Conservation (phyloP, 2,113 vertebrate species). For the Raja brachyura region DNA sequence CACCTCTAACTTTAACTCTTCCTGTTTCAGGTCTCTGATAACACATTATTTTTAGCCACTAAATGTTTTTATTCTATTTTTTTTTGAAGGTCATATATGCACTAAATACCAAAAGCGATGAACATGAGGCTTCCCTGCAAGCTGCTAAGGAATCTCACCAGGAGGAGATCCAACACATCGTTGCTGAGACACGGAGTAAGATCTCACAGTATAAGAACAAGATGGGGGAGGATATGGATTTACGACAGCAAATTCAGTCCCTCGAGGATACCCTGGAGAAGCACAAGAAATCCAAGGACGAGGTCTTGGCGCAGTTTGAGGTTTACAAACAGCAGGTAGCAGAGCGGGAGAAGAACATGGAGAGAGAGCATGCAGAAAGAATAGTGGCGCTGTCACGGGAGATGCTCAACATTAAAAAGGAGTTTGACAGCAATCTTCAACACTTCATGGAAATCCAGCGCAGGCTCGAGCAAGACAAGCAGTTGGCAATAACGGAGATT, state of each 20-base stretch:
- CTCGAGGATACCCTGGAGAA: slow-evolving; percentile 78
- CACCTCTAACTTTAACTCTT: background rate
- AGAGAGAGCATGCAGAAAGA: slow-evolving; percentile 56
- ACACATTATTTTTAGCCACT: background rate
- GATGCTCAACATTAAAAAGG: slow-evolving; percentile 48
- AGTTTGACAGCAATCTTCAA: slow-evolving; percentile 52
- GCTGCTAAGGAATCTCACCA: slow-evolving; percentile 70
- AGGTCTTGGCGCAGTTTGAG: slow-evolving; percentile 58
- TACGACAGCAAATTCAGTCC: slow-evolving; percentile 68
- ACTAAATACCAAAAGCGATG: slow-evolving; percentile 86
- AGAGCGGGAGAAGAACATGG: slow-evolving; percentile 51
- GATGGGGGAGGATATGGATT: slow-evolving; percentile 58
- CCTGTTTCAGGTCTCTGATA: background rate
- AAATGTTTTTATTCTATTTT: slow-evolving; percentile 36
- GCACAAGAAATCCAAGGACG: slow-evolving; percentile 69
- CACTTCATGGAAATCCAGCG: slow-evolving; percentile 45
- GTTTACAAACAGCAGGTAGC: slow-evolving; percentile 54
- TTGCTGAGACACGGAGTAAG: slow-evolving; percentile 63
- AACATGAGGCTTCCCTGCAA: slow-evolving; percentile 73
- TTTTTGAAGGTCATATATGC: slow-evolving; percentile 80
- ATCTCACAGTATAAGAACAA: slow-evolving; percentile 54
- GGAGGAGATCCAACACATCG: slow-evolving; percentile 69
- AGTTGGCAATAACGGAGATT: slow-evolving; percentile 48
- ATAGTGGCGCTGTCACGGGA: slow-evolving; percentile 52
- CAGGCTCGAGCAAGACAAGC: slow-evolving; percentile 49